phyloP scores from a whole-genome alignment of 2,797 vertebrate species.

The Chrysocyon brachyurus region DNA sequence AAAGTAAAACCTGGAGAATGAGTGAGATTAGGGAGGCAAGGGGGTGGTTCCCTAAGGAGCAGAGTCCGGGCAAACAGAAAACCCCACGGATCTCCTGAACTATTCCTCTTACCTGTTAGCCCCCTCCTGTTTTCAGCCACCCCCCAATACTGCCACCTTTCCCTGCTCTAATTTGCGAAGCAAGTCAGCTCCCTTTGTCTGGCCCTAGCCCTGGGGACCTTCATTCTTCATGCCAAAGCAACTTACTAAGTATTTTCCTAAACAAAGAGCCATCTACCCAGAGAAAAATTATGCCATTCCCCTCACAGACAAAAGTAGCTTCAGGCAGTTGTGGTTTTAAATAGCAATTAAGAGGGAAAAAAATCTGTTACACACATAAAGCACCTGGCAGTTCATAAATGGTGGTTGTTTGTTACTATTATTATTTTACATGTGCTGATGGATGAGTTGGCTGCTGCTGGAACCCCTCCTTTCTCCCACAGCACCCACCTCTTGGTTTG shows the following conservation, averaged over 20 bases:
- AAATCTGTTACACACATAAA: conserved; percentile 56
- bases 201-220: conserved; percentile 60
- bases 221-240: conserved; percentile 76
- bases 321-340: conserved; percentile 77
- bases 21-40: conserved; percentile 20
- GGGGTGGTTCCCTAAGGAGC: conserved; percentile 27
- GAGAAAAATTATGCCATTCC: conserved; percentile 79
- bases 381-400: conserved; percentile 71
- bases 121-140: neutral
- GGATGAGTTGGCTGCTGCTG: conserved; percentile 19
- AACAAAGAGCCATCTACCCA: conserved; percentile 73
- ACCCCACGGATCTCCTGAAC: neutral
- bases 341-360: conserved; percentile 65
- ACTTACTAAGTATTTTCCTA: conserved; percentile 82
- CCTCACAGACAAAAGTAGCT: conserved; percentile 76
- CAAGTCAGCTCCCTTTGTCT: conserved; percentile 59
- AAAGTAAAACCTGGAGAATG: conserved; percentile 61
- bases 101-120: neutral
- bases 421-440: conserved; percentile 62
- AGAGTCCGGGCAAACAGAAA: conserved; percentile 36
- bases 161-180: conserved; percentile 66
- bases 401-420: conserved; percentile 58
- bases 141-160: neutral
- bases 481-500: neutral
- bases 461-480: conserved; percentile 21